phyloP scores from a whole-genome alignment of 1,140 invertebrate species.

The Sitophilus oryzae region DNA sequence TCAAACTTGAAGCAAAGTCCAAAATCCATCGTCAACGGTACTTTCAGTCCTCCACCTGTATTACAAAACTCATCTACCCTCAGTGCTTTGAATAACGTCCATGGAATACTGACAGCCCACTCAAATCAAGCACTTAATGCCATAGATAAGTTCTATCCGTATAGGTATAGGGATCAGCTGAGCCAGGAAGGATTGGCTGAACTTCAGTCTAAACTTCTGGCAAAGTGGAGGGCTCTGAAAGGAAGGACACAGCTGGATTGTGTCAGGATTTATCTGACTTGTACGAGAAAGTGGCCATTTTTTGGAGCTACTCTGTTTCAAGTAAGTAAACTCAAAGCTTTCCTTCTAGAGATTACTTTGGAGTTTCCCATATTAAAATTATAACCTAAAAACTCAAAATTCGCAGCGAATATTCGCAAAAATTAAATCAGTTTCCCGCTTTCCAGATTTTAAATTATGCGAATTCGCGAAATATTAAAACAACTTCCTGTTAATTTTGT shows the following conservation, averaged over 20 bases:
- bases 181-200: slow-evolving; percentile 73
- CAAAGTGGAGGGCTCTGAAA: slow-evolving; percentile 85
- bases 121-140: slow-evolving; percentile 60
- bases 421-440: too few species aligned
- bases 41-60: slow-evolving; percentile 33
- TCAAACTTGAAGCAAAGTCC: slow-evolving; percentile 46
- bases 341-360: too few species aligned
- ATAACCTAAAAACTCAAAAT: too few species aligned
- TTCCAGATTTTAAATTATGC: too few species aligned
- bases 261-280: slow-evolving; percentile 90
- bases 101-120: slow-evolving; percentile 48
- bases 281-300: slow-evolving; percentile 93
- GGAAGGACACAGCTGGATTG: slow-evolving; percentile 82
- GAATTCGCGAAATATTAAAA: too few species aligned
- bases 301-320: slow-evolving; percentile 89
- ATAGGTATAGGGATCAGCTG: slow-evolving; percentile 75
- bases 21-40: slow-evolving; percentile 32
- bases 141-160: slow-evolving; percentile 86
- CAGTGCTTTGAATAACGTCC: slow-evolving; percentile 41
- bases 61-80: slow-evolving; percentile 40
- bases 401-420: too few species aligned
- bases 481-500: too few species aligned
- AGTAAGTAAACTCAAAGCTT: slow-evolving; percentile 54
- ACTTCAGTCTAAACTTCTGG: slow-evolving; percentile 71
- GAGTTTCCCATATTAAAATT: too few species aligned